Evolutionary conservation across 2,888 invertebrate genomes (phyloP).

Genomic region (Xestia sexstrigata): DNA sequence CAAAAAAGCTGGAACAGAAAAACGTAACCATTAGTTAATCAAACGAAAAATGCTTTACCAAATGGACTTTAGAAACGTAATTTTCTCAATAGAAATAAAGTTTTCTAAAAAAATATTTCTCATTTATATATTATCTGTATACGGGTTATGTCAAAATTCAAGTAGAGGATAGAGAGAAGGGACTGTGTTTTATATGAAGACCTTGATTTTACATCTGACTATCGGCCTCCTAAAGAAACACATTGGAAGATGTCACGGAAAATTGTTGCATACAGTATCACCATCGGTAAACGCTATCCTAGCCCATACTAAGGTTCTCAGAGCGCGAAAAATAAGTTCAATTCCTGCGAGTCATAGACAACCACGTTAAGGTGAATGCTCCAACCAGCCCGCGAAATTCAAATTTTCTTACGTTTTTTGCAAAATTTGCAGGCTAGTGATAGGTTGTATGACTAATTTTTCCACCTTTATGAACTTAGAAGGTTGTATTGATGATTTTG

Average conservation of each 20-base stretch:
- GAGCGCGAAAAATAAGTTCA: background rate
- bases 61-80: slow-evolving; percentile 43
- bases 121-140: slow-evolving; percentile 56
- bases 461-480: too few relatives aligned
- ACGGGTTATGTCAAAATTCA: slow-evolving; percentile 39
- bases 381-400: too few relatives aligned
- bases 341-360: too few relatives aligned
- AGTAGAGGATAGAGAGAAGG: slow-evolving; percentile 42
- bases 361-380: too few relatives aligned
- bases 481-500: too few relatives aligned
- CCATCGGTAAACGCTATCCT: background rate
- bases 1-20: slow-evolving; percentile 71
- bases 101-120: slow-evolving; percentile 48
- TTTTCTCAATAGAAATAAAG: slow-evolving; percentile 48
- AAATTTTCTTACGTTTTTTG: too few relatives aligned
- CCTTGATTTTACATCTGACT: slow-evolving; percentile 29
- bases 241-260: slow-evolving; percentile 26
- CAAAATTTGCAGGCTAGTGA: too few relatives aligned
- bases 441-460: too few relatives aligned
- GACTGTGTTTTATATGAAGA: slow-evolving; percentile 8
- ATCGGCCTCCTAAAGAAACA: slow-evolving; percentile 1
- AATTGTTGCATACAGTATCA: background rate
- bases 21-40: slow-evolving; percentile 55
- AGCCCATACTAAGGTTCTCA: background rate
- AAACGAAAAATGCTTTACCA: slow-evolving; percentile 53